These are phyloP conservation scores for Acanthurus tractus DNA, from an alignment of 2,797 vertebrate genomes.

Conservation along the genomic window DNA sequence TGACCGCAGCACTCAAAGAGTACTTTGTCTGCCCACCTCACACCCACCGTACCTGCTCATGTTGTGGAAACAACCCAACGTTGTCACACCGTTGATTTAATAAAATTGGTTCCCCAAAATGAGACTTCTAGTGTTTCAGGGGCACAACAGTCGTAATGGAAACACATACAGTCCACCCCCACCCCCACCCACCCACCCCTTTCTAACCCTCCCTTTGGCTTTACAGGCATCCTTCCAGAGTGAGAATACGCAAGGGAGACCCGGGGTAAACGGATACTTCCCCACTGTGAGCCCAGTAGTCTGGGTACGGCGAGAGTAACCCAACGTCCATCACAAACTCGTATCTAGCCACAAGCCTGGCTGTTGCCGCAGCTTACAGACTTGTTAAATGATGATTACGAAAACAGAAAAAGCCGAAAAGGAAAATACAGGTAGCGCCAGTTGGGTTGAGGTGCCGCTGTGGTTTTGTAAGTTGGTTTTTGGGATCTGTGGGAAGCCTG, in stretches of 20 bases:
- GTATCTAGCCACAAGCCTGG: slow-evolving; percentile 50
- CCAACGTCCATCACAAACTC: slow-evolving; percentile 57
- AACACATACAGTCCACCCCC: slow-evolving; percentile 55
- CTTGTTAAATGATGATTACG: slow-evolving; percentile 73
- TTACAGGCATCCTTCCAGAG: slow-evolving; percentile 69
- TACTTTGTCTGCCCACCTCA: slow-evolving; percentile 80
- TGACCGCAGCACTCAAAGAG: slow-evolving; percentile 82
- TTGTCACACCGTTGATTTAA: slow-evolving; percentile 81
- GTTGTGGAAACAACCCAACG: slow-evolving; percentile 76
- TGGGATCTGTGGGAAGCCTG: slow-evolving; percentile 56
- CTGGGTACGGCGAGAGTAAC: slow-evolving; percentile 60
- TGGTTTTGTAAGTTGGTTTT: slow-evolving; percentile 76
- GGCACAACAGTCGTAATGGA: slow-evolving; percentile 72
- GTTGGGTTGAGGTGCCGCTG: slow-evolving; percentile 54
- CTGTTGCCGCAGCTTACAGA: slow-evolving; percentile 46
- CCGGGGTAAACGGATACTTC: slow-evolving; percentile 77
- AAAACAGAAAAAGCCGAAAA: slow-evolving; percentile 66
- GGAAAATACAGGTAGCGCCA: slow-evolving; percentile 53
- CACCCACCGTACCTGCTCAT: slow-evolving; percentile 78
- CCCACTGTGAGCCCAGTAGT: slow-evolving; percentile 71
- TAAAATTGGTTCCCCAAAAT: slow-evolving; percentile 83
- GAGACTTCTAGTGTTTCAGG: slow-evolving; percentile 78
- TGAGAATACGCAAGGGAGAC: slow-evolving; percentile 62
- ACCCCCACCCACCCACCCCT: too few species aligned
- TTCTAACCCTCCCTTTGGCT: slow-evolving; percentile 29